Evolutionary conservation across 2,888 invertebrate species (phyloP), one percentile per base, ranked within the genome.

Genomic region (Tupiocoris notatus): DNA sequence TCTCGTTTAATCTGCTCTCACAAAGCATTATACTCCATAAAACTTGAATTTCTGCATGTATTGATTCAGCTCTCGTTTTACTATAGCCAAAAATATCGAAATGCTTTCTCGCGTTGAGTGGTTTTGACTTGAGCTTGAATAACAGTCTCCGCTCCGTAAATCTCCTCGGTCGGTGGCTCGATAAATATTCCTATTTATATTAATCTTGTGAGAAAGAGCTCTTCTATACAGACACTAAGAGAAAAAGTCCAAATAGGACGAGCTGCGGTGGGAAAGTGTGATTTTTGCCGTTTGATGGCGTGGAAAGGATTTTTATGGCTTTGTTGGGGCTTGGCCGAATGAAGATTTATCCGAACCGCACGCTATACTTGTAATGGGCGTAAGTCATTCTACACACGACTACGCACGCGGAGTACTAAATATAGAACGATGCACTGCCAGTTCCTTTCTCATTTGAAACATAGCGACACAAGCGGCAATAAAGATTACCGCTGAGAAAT

Each of bases 291-390:
- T 56, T 67, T 67, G 67, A 67, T 67, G 67, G 67, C 22, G 56
- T 56, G 67, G 67, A 67, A 67, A 67, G 67, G 56, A 67, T 67
- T 67, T 67, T 67, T 67, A 67, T 67, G 56, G 67, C 67, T 67
- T 20, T 57, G 67, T 67, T 56, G 39, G 54, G 56, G 54, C n/a
- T 67, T 67, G 22, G 54, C 54, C 54, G 57, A 67, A 67, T 67
- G 67, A 67, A 67, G 67, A 67, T 67, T 67, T 67, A 67, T 67
- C 6, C 39, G 12, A 39, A 12, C 39, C 39, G 39, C 39, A 39
- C 39, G 39, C 39, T 39, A 39, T 39, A 39, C 39, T 39, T 39
- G 39, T 39, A 39, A 39, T 39, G 39, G 39, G 39, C 39, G 39
- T 39, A 39, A 39, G 39, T 39, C 39, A 39, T 39, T 39, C 12